Evolutionary conservation across 2,113 vertebrate species (phyloP), one percentile per base, ranked within the genome.

Genomic region (Tetrax tetrax): DNA sequence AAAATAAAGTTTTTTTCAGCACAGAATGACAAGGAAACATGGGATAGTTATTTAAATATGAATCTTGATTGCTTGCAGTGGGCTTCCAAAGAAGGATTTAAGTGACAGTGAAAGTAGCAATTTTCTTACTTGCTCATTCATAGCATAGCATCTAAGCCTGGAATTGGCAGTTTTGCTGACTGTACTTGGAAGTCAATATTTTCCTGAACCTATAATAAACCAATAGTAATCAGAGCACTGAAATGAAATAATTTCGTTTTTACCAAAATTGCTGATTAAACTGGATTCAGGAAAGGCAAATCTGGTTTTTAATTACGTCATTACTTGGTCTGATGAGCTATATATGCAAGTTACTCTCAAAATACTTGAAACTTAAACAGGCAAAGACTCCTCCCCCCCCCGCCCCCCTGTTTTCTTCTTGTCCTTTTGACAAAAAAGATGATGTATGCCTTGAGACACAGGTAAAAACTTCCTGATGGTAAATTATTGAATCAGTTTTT

Each of bases 191-290:
- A 65, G 65, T 84, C 75, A 85, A 6, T 94, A 56, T 91, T 94
- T 92, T 83, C 82, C 88, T 91, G 88, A 93, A 83, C 66, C 47
- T 79, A 24, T 88, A 93, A 92, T 87, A 96, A 92, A 78, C 64
- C 63, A 56, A 43, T 94, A 89, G 72, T 64, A 79, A 94, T 92
- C 77, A 85, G 87, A 93, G 79, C 43, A 66, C 33, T 88, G 81
- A 76, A 90, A 83, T 53, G 31, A 92, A 93, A 45, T 88, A 3
- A 28, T 54, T 53, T 19, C 7, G 19, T 41, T 89, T 80, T 66
- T 33, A 75, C 18, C 15, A 50, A 57, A 88, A 19, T 19, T 51
- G 28, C 15, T 60, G 50, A 76, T 87, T 29, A n/a, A 66, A 41
- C 51, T 93, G 64, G 37, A 37, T 56, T 53, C 47, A 41, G 37